phyloP scores from a whole-genome alignment of 2,113 vertebrate species.

The Galbula dea region DNA sequence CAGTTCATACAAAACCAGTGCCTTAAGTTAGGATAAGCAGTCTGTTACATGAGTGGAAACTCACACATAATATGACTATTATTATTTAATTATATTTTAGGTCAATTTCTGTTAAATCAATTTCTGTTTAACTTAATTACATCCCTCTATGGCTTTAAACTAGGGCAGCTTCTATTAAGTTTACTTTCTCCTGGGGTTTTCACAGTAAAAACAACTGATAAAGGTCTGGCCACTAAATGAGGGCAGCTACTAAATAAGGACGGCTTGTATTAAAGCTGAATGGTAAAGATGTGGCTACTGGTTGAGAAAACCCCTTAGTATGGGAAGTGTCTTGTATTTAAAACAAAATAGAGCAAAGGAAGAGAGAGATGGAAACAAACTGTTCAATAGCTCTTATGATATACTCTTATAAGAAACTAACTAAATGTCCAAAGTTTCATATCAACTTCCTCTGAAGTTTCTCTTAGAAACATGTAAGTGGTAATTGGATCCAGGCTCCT shows the following conservation, averaged over 20 bases:
- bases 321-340: not conserved
- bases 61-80: slow-evolving; percentile 39
- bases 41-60: slow-evolving; percentile 22
- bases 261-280: slow-evolving; percentile 16
- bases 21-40: slow-evolving; percentile 12
- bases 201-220: slow-evolving; percentile 37
- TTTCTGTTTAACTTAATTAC: slow-evolving; percentile 67
- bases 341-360: not conserved
- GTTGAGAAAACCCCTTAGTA: not conserved
- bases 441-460: not conserved
- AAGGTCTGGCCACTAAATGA: slow-evolving; percentile 57
- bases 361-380: not conserved
- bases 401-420: not conserved
- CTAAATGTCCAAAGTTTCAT: not conserved
- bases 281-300: slow-evolving; percentile 27
- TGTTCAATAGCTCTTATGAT: not conserved
- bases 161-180: slow-evolving; percentile 65
- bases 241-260: slow-evolving; percentile 51
- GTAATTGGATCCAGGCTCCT: not conserved
- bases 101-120: slow-evolving; percentile 64
- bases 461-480: not conserved
- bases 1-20: not conserved
- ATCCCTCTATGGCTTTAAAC: slow-evolving; percentile 56
- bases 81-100: slow-evolving; percentile 66
- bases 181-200: slow-evolving; percentile 62